Evolutionary conservation across 2,113 vertebrate genomes (phyloP), one percentile per base, ranked within the genome.

Genomic region (Madoqua kirkii): DNA sequence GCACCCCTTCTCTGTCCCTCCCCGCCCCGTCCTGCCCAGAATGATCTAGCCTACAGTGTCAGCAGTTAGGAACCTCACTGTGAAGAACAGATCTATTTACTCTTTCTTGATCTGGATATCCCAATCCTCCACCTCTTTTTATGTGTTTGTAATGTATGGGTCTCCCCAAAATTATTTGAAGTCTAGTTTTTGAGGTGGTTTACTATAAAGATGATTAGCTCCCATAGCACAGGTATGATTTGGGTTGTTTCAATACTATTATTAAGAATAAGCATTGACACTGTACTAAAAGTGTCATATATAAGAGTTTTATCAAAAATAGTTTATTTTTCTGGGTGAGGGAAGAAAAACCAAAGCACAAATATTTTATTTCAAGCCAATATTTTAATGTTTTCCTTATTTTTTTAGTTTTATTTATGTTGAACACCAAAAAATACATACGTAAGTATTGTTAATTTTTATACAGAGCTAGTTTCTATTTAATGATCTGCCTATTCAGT

Each of bases 391-490:
- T 95, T 76, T 96, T 97, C 62, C 89, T 71, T 71, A 93, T 96
- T 98, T 96, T 96, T 74, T 96, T 67, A 84, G 14, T 90, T 97
- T 98, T 95, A 95, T 92, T 98, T 98, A 98, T 87, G 97, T 96
- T 96, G 93, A 97, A 96, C 97, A 85, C 27, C 14, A 97, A 88
- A 98, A 96, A 95, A 97, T 98, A 98, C 31, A 98, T 96, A 97
- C 31, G 36, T 97, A 79, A 97, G 67, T 97, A 96, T 1, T 96
- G 92, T 82, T 90, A 52, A 76, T 95, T 98, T 97, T 98, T 88
- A 87, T 98, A 98, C 95, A 99, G 97, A 98, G 95, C 95, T 98
- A 71, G 85, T 96, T 97, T 97, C 71, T 97, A 5, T 84, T 93
- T 96, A 92, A 91, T 98, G 57, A 60, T 92, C 60, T 97, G 79